Base-by-base conservation (phyloP, 2,797 vertebrate genomes). In the Spea hammondii region DNA sequence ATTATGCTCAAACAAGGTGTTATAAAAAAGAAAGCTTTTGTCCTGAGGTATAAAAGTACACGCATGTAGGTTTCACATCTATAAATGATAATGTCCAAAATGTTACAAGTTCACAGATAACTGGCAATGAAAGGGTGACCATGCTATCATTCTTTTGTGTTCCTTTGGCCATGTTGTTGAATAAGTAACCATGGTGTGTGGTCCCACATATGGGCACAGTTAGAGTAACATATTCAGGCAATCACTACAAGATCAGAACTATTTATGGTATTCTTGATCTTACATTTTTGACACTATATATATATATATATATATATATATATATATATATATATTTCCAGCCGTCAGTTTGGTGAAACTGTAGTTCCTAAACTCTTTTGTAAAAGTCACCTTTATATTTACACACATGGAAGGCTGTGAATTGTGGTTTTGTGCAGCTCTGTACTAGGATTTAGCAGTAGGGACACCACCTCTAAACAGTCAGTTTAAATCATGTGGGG, bases 141-240 rank as follows among this genome's bases (percentile, higher is more conserved):
- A 55, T 49, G 13, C 14, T 49, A 32, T 62, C 48, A 50, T 32
- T 8, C 14, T 49, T 57, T 66, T 59, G 74, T 76, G 66, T 57
- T 60, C 62, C 47, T 49, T 17, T 57, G 53, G 13, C 65, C 32
- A 32, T 71, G 59, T 13, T 72, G 47, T 32, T 67, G 7, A 80
- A 72, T 81, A 32, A 53, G 59, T 68, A 68, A 59, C 55, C 62
- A 49, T 76, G 71, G 68, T 81, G 74, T 81, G 79, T 77, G 79
- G 79, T 81, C 79, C 67, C 74, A 81, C 79, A 81, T 77, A 81
- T 81, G 79, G 73, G 69, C 64, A 81, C 70, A 68, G 69, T 72
- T 77, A 72, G 14, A 67, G 44, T 62, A 68, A 70, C 49, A 62
- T 72, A 77, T 81, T 81, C 48, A 77, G 64, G 64, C 59, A 76